phyloP scores from a whole-genome alignment of 2,113 vertebrate species.

The Cnemophilus loriae region DNA sequence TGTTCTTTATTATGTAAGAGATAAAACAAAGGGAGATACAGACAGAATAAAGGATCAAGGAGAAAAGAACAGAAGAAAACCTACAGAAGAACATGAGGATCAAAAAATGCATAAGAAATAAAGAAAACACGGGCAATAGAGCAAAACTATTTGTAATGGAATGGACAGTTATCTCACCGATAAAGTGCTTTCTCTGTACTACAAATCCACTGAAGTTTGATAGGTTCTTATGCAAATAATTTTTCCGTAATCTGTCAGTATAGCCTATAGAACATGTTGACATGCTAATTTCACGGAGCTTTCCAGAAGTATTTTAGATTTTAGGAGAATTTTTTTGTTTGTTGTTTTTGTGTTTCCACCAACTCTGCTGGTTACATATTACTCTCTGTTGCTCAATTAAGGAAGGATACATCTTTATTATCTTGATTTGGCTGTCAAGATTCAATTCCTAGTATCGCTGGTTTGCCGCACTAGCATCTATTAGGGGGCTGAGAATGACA shows the following conservation, averaged over 20 bases:
- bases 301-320: not conserved
- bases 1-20: not conserved
- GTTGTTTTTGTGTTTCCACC: not conserved
- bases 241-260: not conserved
- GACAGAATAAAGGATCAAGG: not conserved
- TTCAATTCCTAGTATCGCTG: not conserved
- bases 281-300: not conserved
- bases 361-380: not conserved
- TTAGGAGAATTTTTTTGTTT: not conserved
- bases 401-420: not conserved
- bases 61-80: not conserved
- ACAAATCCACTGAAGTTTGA: not conserved
- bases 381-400: not conserved
- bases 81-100: not conserved
- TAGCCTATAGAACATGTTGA: not conserved
- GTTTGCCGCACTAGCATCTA: not conserved
- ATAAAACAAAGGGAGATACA: not conserved
- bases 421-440: not conserved
- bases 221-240: not conserved
- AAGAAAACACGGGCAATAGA: not conserved
- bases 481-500: not conserved
- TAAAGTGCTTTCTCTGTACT: not conserved
- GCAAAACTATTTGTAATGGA: not conserved
- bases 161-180: not conserved
- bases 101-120: not conserved